Conservation (phyloP, 1,140 invertebrate species). For the Calephelis nemesis region DNA sequence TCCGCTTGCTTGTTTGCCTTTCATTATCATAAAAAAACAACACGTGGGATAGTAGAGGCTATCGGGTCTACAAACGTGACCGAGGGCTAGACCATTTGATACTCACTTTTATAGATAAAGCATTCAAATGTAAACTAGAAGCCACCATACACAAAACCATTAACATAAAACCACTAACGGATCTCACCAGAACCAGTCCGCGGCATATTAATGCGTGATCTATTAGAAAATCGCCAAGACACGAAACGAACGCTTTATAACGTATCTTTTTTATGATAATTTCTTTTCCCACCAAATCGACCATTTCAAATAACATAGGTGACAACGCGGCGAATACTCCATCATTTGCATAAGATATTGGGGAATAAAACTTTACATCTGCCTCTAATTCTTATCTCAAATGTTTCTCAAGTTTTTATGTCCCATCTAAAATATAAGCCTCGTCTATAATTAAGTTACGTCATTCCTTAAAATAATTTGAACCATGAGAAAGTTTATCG, state of each 20-base stretch:
- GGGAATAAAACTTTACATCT: slow-evolving; percentile 52
- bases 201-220: slow-evolving; percentile 73
- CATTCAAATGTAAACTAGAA: slow-evolving; percentile 67
- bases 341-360: slow-evolving; percentile 54
- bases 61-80: slow-evolving; percentile 14
- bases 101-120: slow-evolving; percentile 42
- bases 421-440: slow-evolving; percentile 16
- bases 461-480: not conserved
- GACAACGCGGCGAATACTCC: slow-evolving; percentile 40
- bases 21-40: not conserved
- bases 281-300: slow-evolving; percentile 57
- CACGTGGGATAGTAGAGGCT: slow-evolving; percentile 13
- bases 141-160: slow-evolving; percentile 69
- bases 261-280: slow-evolving; percentile 65
- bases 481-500: not conserved
- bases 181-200: slow-evolving; percentile 70
- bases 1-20: too few species aligned
- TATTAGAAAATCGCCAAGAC: slow-evolving; percentile 76
- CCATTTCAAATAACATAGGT: slow-evolving; percentile 39
- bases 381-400: slow-evolving; percentile 32
- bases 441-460: slow-evolving; percentile 20
- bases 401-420: slow-evolving; percentile 21
- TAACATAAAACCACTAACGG: slow-evolving; percentile 77
- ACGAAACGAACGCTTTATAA: slow-evolving; percentile 47
- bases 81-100: slow-evolving; percentile 23